Evolutionary conservation across 1,140 invertebrate species (phyloP).

Genomic region (Drosophila triauraria): DNA sequence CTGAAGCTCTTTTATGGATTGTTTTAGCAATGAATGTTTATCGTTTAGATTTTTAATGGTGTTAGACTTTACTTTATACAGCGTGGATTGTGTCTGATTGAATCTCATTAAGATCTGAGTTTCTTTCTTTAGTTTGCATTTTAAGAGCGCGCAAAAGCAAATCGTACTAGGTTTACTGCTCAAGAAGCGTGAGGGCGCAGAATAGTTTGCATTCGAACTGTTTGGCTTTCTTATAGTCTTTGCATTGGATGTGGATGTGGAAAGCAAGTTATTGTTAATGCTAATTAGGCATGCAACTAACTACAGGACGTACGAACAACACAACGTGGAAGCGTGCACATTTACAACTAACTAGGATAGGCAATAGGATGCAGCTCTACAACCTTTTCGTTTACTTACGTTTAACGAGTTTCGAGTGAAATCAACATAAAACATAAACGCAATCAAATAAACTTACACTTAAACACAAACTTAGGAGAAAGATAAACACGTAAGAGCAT

Average conservation of each 20-base stretch:
- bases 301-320: constrained; percentile 35
- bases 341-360: constrained; percentile 42
- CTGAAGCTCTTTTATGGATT: constrained; percentile 61
- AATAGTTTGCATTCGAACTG: constrained; percentile 48
- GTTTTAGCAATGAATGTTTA: constrained; percentile 59
- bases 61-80: constrained; percentile 72
- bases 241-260: constrained; percentile 57
- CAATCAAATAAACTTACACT: constrained; percentile 52
- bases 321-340: constrained; percentile 33
- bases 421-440: constrained; percentile 53
- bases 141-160: constrained; percentile 64
- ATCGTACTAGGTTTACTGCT: constrained; percentile 48
- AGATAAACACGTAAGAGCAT: constrained; percentile 39
- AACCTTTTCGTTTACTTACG: constrained; percentile 67
- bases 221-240: constrained; percentile 45
- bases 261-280: constrained; percentile 68
- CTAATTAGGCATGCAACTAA: constrained; percentile 58
- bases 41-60: constrained; percentile 57
- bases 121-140: constrained; percentile 22
- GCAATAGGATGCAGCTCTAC: constrained; percentile 54
- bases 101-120: constrained; percentile 39
- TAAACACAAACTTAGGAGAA: constrained; percentile 51
- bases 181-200: constrained; percentile 67
- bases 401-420: constrained; percentile 47
- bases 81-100: constrained; percentile 75